These are phyloP conservation scores for Rotaria magnacalcarata DNA, from an alignment of 2,888 invertebrate species.

Conservation along the genomic window DNA sequence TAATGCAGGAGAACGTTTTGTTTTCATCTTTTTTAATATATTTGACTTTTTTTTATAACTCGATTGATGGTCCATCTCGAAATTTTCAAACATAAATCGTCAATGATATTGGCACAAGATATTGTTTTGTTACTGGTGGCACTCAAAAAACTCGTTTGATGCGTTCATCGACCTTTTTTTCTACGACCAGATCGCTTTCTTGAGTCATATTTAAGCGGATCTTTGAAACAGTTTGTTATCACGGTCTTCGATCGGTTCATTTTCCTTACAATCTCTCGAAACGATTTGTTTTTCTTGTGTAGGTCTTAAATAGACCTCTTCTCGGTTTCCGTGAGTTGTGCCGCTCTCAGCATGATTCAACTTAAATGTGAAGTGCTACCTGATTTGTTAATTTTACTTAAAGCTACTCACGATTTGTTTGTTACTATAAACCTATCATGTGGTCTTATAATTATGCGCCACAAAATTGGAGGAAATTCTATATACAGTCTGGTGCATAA, in stretches of 20 bases:
- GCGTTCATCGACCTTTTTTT: background rate
- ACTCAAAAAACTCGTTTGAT: background rate
- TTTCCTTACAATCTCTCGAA: too few relatives aligned
- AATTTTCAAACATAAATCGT: background rate
- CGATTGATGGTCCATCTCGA: conserved; percentile 17
- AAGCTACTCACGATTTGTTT: too few relatives aligned
- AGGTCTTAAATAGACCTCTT: background rate
- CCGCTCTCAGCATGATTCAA: background rate
- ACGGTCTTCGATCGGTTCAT: background rate
- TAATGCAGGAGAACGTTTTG: too few relatives aligned
- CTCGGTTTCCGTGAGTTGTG: background rate
- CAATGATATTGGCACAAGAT: background rate
- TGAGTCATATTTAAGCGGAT: background rate
- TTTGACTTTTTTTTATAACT: background rate
- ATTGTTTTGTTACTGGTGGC: background rate
- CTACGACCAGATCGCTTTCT: background rate
- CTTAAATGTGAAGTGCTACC: background rate
- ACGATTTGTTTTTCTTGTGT: too few relatives aligned
- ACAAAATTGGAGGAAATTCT: background rate
- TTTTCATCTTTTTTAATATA: background rate
- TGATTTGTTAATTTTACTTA: too few relatives aligned
- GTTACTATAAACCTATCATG: too few relatives aligned
- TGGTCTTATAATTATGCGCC: background rate
- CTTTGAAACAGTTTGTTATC: background rate
- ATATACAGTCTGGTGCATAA: too few relatives aligned